phyloP scores from a whole-genome alignment of 2,888 invertebrate species.

The Agrochola lota region DNA sequence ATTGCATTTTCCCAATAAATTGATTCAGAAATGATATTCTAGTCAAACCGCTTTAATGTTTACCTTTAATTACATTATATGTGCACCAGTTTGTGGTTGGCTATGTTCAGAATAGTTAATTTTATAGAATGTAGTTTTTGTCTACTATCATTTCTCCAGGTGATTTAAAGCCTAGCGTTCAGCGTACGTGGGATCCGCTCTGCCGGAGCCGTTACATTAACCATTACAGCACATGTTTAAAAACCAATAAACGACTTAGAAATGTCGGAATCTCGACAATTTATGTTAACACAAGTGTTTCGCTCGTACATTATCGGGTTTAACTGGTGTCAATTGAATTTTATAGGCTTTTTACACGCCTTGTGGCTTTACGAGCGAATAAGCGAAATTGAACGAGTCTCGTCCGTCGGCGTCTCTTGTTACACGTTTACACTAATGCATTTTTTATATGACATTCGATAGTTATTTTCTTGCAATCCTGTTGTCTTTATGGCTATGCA shows the following conservation, averaged over 20 bases:
- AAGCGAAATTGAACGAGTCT: constrained; percentile 78
- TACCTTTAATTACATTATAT: too few species aligned
- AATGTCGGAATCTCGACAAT: constrained; percentile 70
- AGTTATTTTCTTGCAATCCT: constrained; percentile 59
- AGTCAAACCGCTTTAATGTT: neutral
- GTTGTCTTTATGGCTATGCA: constrained; percentile 41
- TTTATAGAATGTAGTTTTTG: neutral
- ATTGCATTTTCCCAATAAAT: neutral
- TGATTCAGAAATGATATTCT: neutral
- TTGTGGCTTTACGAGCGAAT: constrained; percentile 83
- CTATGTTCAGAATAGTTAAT: neutral
- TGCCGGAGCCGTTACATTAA: constrained; percentile 24
- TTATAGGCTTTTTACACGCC: constrained; percentile 85
- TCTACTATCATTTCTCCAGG: neutral
- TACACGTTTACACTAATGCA: constrained; percentile 56
- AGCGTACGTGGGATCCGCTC: constrained; percentile 1
- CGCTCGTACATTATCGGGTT: constrained; percentile 75
- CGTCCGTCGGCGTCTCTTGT: constrained; percentile 57
- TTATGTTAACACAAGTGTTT: constrained; percentile 74
- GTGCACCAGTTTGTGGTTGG: neutral
- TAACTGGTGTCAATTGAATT: constrained; percentile 86
- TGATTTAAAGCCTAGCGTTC: neutral
- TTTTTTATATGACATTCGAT: constrained; percentile 66
- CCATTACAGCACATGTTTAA: constrained; percentile 48
- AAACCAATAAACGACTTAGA: constrained; percentile 53